phyloP scores from a whole-genome alignment of 2,113 vertebrate species.

The Psilopsiagon aymara region DNA sequence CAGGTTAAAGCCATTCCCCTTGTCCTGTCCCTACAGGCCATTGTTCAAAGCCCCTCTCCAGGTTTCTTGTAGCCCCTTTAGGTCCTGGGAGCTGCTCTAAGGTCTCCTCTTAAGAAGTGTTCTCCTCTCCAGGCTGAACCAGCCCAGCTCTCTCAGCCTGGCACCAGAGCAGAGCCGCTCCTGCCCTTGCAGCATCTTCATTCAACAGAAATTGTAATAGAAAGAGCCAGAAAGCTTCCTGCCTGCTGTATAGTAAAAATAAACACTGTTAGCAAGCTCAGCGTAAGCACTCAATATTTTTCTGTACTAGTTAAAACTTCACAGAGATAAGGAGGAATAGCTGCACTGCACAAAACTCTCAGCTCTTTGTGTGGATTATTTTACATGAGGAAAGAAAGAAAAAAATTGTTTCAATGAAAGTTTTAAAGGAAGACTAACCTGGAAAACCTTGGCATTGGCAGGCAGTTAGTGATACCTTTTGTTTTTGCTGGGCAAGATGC shows the following conservation, averaged over 20 bases:
- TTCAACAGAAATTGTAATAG: background rate
- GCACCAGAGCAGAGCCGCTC: background rate
- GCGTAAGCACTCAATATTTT: background rate
- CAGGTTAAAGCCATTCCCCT: background rate
- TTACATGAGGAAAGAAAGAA: background rate
- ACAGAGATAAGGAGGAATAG: background rate
- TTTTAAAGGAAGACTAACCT: constrained; percentile 7
- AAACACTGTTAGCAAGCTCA: background rate
- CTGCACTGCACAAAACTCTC: background rate
- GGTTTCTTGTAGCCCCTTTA: background rate
- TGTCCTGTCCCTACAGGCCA: background rate
- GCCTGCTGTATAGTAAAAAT: background rate
- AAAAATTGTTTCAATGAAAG: background rate
- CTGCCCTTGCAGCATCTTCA: background rate
- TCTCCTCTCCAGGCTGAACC: background rate
- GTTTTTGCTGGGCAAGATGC: constrained; percentile 31
- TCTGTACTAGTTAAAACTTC: background rate
- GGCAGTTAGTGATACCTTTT: constrained; percentile 33
- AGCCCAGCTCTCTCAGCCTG: background rate
- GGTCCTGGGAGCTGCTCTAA: background rate
- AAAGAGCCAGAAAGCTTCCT: background rate
- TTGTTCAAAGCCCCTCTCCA: background rate
- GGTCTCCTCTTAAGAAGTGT: background rate
- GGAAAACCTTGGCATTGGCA: background rate
- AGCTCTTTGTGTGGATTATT: background rate